A percentile compares a stretch with the other conserved stretches of the same genome.
These are phyloP conservation scores for Drosophila bocki DNA, from an alignment of 1,140 invertebrate species.

Conservation along the genomic window DNA sequence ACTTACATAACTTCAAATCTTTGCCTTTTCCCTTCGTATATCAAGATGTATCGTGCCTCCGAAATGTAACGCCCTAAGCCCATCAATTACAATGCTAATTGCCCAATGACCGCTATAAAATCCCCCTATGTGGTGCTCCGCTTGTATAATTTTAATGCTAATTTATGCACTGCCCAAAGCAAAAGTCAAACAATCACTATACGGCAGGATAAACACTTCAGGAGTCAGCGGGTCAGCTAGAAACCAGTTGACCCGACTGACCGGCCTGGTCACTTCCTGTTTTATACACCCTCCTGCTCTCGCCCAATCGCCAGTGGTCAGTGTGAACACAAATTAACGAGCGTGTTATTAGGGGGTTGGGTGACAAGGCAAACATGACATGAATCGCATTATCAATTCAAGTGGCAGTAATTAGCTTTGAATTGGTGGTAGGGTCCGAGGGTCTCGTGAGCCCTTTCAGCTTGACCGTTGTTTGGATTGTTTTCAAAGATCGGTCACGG, in stretches of 20 bases:
- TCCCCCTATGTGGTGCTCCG: slow-evolving; percentile 9
- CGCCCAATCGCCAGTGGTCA: slow-evolving; percentile 31
- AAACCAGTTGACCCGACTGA: slow-evolving; percentile 67
- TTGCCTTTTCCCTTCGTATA: not conserved
- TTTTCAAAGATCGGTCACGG: not conserved
- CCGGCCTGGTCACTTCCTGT: slow-evolving; percentile 52
- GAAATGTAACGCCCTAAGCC: slow-evolving; percentile 5
- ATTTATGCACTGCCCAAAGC: slow-evolving; percentile 78
- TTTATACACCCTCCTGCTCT: not conserved
- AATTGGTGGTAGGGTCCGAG: slow-evolving; percentile 1
- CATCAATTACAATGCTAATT: slow-evolving; percentile 71
- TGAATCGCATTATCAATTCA: slow-evolving; percentile 73
- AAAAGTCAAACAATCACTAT: slow-evolving; percentile 72
- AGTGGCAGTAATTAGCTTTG: slow-evolving; percentile 55
- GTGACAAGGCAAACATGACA: slow-evolving; percentile 53
- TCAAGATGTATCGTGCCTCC: not conserved
- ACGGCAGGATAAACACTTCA: slow-evolving; percentile 55
- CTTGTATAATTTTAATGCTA: slow-evolving; percentile 48
- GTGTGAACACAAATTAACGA: slow-evolving; percentile 55
- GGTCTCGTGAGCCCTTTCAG: slow-evolving; percentile 7
- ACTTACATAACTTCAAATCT: not conserved
- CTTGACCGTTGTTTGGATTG: slow-evolving; percentile 10
- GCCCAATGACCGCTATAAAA: slow-evolving; percentile 48
- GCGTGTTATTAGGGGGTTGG: slow-evolving; percentile 49
- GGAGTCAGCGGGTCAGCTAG: slow-evolving; percentile 50